phyloP scores from a whole-genome alignment of 1,140 invertebrate genomes.

The Tribolium castaneum region DNA sequence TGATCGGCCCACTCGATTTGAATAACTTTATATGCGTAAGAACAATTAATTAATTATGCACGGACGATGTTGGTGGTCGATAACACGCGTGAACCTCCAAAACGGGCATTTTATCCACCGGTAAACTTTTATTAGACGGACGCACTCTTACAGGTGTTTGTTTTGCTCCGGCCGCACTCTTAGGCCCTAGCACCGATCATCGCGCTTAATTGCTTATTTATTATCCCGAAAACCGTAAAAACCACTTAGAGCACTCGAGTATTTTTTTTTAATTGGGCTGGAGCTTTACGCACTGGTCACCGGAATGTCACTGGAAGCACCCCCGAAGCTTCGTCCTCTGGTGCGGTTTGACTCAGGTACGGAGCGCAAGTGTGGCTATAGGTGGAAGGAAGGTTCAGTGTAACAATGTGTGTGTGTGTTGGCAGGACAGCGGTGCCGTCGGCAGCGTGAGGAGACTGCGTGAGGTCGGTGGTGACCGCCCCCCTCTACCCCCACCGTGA shows the following conservation, averaged over 20 bases:
- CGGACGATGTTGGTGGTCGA: constrained; percentile 40
- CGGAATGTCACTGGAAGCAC: not conserved
- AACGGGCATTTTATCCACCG: not conserved
- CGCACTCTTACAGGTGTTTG: constrained; percentile 48
- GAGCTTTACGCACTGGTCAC: not conserved
- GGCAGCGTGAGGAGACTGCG: constrained; percentile 62
- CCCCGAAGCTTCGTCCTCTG: constrained; percentile 2
- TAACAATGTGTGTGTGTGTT: constrained; percentile 54
- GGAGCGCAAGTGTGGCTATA: constrained; percentile 35
- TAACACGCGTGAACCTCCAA: constrained; percentile 20
- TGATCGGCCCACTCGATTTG: constrained; percentile 37
- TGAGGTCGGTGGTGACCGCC: constrained; percentile 63
- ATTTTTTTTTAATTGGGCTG: not conserved
- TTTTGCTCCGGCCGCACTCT: constrained; percentile 29
- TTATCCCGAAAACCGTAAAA: constrained; percentile 27
- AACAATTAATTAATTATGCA: constrained; percentile 44
- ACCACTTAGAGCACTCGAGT: constrained; percentile 21
- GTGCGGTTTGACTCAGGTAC: constrained; percentile 6
- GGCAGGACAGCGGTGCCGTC: constrained; percentile 58
- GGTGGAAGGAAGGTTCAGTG: constrained; percentile 54
- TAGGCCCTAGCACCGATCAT: not conserved
- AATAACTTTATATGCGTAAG: constrained; percentile 38
- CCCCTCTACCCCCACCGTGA: constrained; percentile 59
- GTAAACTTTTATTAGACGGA: not conserved
- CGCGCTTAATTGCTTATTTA: constrained; percentile 26